These are phyloP conservation scores for Neopipo cinnamomea DNA, from an alignment of 2,113 vertebrate species.

Conservation along the genomic window DNA sequence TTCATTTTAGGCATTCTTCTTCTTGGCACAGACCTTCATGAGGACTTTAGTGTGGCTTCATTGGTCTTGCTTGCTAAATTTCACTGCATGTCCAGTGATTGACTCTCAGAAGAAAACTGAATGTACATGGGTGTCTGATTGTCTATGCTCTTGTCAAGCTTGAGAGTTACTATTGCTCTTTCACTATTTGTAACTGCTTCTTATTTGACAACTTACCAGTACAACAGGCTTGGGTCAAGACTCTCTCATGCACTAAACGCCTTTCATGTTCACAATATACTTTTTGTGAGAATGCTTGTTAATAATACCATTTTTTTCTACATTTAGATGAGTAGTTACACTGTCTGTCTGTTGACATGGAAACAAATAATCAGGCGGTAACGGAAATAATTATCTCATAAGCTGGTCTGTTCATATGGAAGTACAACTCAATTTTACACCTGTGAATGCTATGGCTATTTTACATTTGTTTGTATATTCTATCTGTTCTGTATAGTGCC, in stretches of 20 bases:
- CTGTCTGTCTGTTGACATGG: neutral
- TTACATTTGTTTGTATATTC: neutral
- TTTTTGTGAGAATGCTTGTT: neutral
- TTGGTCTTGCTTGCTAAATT: neutral
- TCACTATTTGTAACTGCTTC: neutral
- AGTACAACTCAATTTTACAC: neutral
- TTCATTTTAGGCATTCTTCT: neutral
- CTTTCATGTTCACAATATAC: neutral
- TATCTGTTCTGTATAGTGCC: neutral
- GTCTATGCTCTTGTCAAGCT: neutral
- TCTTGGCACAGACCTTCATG: neutral
- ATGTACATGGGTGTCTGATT: accelerated
- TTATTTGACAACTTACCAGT: neutral
- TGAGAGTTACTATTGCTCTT: neutral
- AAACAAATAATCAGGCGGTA: neutral
- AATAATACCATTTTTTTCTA: neutral
- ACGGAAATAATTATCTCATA: neutral
- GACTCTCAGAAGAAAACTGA: neutral
- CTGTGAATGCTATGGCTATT: neutral
- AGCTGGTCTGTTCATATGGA: neutral
- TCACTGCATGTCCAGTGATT: neutral
- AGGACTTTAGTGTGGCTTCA: neutral
- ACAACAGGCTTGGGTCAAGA: neutral
- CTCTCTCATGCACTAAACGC: neutral
- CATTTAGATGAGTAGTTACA: neutral